Base-by-base conservation (phyloP, 2,113 vertebrate species). In the Channa argus region DNA sequence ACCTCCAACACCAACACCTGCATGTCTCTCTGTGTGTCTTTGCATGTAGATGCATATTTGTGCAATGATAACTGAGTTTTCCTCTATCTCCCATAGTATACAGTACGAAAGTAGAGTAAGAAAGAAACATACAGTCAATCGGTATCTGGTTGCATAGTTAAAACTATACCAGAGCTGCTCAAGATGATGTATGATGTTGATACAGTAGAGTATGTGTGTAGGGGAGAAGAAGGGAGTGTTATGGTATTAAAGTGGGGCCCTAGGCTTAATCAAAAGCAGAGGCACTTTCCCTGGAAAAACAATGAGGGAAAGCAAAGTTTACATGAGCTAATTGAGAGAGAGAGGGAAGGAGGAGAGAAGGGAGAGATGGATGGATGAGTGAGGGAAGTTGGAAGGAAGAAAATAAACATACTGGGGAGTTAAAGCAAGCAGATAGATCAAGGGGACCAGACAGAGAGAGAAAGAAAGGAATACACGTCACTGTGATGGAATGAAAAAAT, bases 231-330 rank as follows among this genome's bases (percentile, higher is more conserved):
- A 1, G 43, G n/a, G 69, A 47, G 80, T 66, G 70, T 71, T 59
- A 69, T 67, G 73, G 81, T 75, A 86, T 76, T 86, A 77, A 73
- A 84, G 63, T 13, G 56, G 47, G 88, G 77, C 77, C 54, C 74
- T 68, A 51, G 72, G 71, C 74, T 84, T 92, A 92, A 93, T 93
- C 82, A 90, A 93, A 91, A 89, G 84, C 90, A 90, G 91, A 91
- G 80, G 63, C 80, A 82, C 79, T 85, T 86, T 90, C 73, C 72
- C 79, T 81, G 84, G 86, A 90, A 90, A 93, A 90, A 90, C 91
- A 91, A 90, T 80, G 85, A 89, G 82, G 79, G 89, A 90, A 91
- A 71, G 80, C 86, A 90, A 91, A 88, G 88, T 92, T 92, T 91
- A 91, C 89, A 90, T 90, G 88, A 92, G 86, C 85, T 91, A 93